phyloP scores from a whole-genome alignment of 2,888 invertebrate genomes.

The Platycheirus rosarum region DNA sequence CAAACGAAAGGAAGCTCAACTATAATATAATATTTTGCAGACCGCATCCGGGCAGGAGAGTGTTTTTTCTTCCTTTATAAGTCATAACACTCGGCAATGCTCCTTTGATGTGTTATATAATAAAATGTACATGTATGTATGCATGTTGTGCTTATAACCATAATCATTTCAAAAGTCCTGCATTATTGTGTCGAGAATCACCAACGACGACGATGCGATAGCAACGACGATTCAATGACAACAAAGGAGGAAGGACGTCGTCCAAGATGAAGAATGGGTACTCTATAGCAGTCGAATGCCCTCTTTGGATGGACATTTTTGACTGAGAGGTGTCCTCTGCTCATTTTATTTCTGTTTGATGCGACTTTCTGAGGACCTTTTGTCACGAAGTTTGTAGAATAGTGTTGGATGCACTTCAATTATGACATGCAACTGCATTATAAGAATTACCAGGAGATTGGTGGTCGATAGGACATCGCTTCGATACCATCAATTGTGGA shows the following conservation, averaged over 20 bases:
- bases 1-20: slow-evolving; percentile 46
- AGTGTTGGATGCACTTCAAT: slow-evolving; percentile 38
- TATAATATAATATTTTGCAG: not conserved
- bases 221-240: not conserved
- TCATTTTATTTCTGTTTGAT: slow-evolving; percentile 37
- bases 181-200: slow-evolving; percentile 67
- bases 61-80: slow-evolving; percentile 16
- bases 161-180: slow-evolving; percentile 66
- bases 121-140: not conserved
- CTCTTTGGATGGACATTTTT: slow-evolving; percentile 8
- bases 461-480: not conserved
- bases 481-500: slow-evolving; percentile 50
- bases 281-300: not conserved
- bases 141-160: slow-evolving; percentile 33
- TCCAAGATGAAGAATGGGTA: slow-evolving; percentile 2
- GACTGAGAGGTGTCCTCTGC: slow-evolving; percentile 37
- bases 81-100: not conserved
- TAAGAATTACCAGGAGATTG: slow-evolving; percentile 6
- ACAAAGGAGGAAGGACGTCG: not conserved
- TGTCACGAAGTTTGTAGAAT: not conserved
- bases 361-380: slow-evolving; percentile 24
- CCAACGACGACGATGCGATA: slow-evolving; percentile 6
- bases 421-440: slow-evolving; percentile 49
- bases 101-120: too few relatives aligned
- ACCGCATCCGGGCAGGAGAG: slow-evolving; percentile 21